Base-by-base conservation (phyloP, 2,888 invertebrate genomes). In the Aphidoletes aphidimyza region DNA sequence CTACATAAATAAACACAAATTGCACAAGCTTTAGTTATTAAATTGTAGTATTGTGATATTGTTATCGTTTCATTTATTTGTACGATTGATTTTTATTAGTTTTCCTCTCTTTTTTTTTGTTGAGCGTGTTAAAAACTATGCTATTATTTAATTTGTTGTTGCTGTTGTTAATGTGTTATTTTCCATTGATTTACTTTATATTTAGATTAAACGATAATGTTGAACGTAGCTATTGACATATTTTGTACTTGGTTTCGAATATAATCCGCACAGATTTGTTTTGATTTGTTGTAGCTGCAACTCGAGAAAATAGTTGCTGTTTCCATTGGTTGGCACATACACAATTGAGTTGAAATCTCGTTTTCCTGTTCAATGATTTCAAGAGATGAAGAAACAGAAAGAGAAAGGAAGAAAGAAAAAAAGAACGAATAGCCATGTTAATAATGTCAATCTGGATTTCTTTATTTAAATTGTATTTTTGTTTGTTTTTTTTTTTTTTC, bases 211-310 rank as follows among this genome's bases (percentile, higher is more conserved):
- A 14, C 30, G 3, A n/a, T 0, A 30, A 30, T 69, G 5, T 30
- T 69, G 69, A 69, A 54, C 22, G 22, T 5, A 11, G 9, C 69
- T 69, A 69, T 69, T 34, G 69, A 30, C 69, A 69, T 30, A 69
- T 69, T 69, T 69, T 69, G 69, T 69, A 69, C 69, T 69, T 30
- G 30, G 17, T 69, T 69, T 69, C 30, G n/a, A n/a, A 17, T 69
- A 30, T 69, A 30, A 69, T 26, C n/a, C 30, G 1, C 2, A 30
- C 69, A 69, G 30, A 69, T 30, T 69, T 30, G 2, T 14, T 69
- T 69, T 30, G 30, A 34, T 69, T 69, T 22, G 5, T 22, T 47
- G 54, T 26, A 9, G 42, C 42, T 54, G 11, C 3, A 54, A 54
- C n/a, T 69, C n/a, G 34, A 30, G n/a, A 30, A 69, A 30, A 11